Base-by-base conservation (phyloP, 2,797 vertebrate species). In the Lemur catta region DNA sequence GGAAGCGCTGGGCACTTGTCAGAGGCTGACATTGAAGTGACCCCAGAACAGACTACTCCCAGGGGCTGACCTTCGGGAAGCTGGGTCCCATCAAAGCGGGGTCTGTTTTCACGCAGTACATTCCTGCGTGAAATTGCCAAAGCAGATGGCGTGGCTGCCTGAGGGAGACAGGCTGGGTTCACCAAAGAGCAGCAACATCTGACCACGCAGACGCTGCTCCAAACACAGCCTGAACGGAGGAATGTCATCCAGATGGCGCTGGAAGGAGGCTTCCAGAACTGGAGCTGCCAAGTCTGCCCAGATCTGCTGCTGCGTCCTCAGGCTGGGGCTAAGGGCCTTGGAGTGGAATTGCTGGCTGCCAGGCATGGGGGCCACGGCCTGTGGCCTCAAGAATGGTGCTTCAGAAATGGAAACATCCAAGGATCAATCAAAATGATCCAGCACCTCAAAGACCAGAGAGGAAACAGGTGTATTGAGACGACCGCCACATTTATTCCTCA, bases 101-200 rank as follows among this genome's bases (percentile, higher is more conserved):
- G 48, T 74, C 63, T 82, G 69, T 88, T 55, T 24, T 57, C 81
- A 52, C 0, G 1, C 12, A 30, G 15, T 18, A 4, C 84, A 79
- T 89, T 97, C 87, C 91, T 92, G 63, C 35, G 91, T 79, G 63
- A 91, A 84, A 80, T 67, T 61, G 81, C 89, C 89, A 87, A 50
- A 61, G 95, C 97, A 98, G 97, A 97, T 98, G 97, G 97, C 0
- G 0, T 72, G 67, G 26, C 82, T 86, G 89, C 87, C 92, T 30
- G 0, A 71, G 89, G 81, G 95, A 93, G 35, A 52, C 13, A 35
- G 74, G 35, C 95, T 59, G 93, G 67, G 57, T 48, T 97, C 94
- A 88, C 41, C 24, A 18, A 75, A 85, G 96, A 96, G 78, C 63
- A 14, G 79, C 7, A 7, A 76, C 90, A 85, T 93, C 93, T 95